A percentile compares a stretch with the other conserved stretches of the same genome.
phyloP scores from a whole-genome alignment of 2,888 invertebrate species.

The Aphodius granarius region DNA sequence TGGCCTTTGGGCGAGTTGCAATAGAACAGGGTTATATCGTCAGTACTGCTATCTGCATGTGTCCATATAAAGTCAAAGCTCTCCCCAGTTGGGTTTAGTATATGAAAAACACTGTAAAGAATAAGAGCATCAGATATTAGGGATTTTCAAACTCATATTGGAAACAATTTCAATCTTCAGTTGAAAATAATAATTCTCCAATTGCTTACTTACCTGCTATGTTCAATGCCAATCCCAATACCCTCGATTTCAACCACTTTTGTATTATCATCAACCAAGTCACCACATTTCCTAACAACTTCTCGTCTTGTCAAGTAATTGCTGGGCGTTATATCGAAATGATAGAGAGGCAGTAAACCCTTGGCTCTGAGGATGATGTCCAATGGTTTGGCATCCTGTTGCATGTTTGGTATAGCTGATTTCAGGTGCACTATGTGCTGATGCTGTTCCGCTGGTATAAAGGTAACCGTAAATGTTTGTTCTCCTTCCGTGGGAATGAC shows the following conservation, averaged over 20 bases:
- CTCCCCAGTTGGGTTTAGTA: slow-evolving; percentile 68
- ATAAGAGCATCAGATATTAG: background rate
- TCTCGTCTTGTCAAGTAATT: slow-evolving; percentile 62
- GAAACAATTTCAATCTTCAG: too few relatives aligned
- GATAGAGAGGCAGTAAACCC: slow-evolving; percentile 69
- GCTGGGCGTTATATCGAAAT: slow-evolving; percentile 69
- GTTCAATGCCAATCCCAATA: slow-evolving; percentile 59
- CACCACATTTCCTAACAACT: slow-evolving; percentile 54
- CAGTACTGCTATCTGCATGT: slow-evolving; percentile 35
- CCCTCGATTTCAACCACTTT: slow-evolving; percentile 67
- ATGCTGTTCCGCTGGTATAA: slow-evolving; percentile 61
- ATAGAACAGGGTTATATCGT: slow-evolving; percentile 55
- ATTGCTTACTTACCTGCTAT: slow-evolving; percentile 19
- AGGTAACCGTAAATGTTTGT: slow-evolving; percentile 55
- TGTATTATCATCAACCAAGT: slow-evolving; percentile 48
- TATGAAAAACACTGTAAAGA: slow-evolving; percentile 59
- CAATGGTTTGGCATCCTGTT: slow-evolving; percentile 48
- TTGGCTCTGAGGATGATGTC: slow-evolving; percentile 57
- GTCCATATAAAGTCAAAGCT: slow-evolving; percentile 55
- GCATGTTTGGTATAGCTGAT: slow-evolving; percentile 59
- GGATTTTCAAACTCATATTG: too few relatives aligned
- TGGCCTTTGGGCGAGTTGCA: slow-evolving; percentile 63
- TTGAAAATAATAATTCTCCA: background rate
- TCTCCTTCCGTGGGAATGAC: slow-evolving; percentile 55
- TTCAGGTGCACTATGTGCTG: slow-evolving; percentile 58